These are phyloP conservation scores for Bombus turneri DNA, from an alignment of 1,140 invertebrate species.

Conservation along the genomic window DNA sequence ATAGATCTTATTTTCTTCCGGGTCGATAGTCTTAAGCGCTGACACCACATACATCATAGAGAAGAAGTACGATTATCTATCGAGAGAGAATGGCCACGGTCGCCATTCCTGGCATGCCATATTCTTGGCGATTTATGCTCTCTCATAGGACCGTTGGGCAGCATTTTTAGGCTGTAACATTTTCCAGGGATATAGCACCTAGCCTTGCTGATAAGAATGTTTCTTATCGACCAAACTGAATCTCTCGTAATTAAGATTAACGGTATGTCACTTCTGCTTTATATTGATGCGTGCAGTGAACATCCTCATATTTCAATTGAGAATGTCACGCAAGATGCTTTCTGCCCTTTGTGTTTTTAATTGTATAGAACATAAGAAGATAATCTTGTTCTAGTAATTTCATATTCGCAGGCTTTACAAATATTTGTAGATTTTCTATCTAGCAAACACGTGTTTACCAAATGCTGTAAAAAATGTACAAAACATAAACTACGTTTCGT, in stretches of 20 bases:
- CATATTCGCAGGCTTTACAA: too few species aligned
- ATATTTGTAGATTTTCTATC: too few species aligned
- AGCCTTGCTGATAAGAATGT: slow-evolving; percentile 26
- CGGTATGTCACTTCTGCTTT: not conserved
- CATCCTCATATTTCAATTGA: too few species aligned
- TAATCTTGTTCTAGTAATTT: too few species aligned
- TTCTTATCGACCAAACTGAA: slow-evolving; percentile 16
- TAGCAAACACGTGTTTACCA: too few species aligned
- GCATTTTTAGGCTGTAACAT: slow-evolving; percentile 32
- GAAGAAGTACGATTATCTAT: slow-evolving; percentile 53
- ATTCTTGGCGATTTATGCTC: slow-evolving; percentile 61
- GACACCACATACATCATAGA: slow-evolving; percentile 52
- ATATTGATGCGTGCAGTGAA: not conserved
- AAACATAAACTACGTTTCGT: too few species aligned
- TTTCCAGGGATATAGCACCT: slow-evolving; percentile 34
- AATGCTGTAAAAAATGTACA: too few species aligned
- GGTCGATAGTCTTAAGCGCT: slow-evolving; percentile 51
- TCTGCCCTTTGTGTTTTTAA: too few species aligned
- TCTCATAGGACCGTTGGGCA: slow-evolving; percentile 44
- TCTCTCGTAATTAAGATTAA: not conserved
- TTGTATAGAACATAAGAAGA: too few species aligned
- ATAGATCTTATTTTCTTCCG: slow-evolving; percentile 43
- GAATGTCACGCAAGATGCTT: too few species aligned
- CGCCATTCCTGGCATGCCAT: slow-evolving; percentile 54
- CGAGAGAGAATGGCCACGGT: slow-evolving; percentile 50